phyloP scores from a whole-genome alignment of 2,888 invertebrate species.

The Epiperipatus broadwayi region DNA sequence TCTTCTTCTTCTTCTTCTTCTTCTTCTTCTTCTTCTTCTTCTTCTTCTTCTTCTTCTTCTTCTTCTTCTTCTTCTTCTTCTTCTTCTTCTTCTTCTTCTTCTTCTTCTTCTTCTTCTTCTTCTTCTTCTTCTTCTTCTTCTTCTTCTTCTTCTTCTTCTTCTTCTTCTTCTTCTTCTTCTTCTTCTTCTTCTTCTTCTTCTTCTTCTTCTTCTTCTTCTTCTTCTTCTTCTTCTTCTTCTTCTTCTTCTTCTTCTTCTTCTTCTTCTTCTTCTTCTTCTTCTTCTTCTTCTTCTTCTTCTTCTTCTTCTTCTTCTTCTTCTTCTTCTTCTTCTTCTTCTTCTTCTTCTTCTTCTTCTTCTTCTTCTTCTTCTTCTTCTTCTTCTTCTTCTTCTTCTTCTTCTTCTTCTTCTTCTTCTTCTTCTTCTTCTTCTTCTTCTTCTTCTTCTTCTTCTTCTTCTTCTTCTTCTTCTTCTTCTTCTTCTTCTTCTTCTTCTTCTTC shows the following conservation, averaged over 20 bases:
- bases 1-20: slow-evolving; percentile 4
- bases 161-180: slow-evolving; percentile 4
- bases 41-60: slow-evolving; percentile 4
- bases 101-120: slow-evolving; percentile 4
- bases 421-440: slow-evolving; percentile 4
- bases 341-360: slow-evolving; percentile 4
- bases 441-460: slow-evolving; percentile 4
- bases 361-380: slow-evolving; percentile 4
- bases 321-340: not conserved
- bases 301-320: slow-evolving; percentile 4
- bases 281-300: slow-evolving; percentile 4
- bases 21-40: slow-evolving; percentile 4
- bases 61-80: slow-evolving; percentile 4
- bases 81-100: slow-evolving; percentile 4
- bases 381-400: slow-evolving; percentile 4
- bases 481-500: slow-evolving; percentile 1
- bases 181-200: slow-evolving; percentile 4
- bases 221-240: slow-evolving; percentile 4
- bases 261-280: slow-evolving; percentile 4
- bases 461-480: slow-evolving; percentile 4
- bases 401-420: slow-evolving; percentile 4
- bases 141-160: slow-evolving; percentile 4
- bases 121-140: slow-evolving; percentile 4
- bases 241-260: slow-evolving; percentile 4
- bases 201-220: slow-evolving; percentile 4